phyloP scores from a whole-genome alignment of 2,888 invertebrate genomes.

The Pseudanteris insignis region DNA sequence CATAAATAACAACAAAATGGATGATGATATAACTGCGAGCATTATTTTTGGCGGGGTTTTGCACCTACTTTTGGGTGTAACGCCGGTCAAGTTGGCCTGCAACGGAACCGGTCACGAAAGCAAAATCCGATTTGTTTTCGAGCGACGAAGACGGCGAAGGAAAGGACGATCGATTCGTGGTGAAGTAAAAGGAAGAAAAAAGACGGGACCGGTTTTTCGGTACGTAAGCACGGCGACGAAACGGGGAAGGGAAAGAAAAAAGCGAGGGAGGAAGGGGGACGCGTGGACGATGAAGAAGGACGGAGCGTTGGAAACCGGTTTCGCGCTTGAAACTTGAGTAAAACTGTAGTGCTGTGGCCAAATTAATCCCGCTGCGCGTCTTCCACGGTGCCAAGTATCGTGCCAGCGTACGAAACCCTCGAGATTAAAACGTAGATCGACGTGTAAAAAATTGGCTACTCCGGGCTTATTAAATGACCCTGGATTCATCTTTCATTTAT shows the following conservation, averaged over 20 bases:
- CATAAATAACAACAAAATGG: no score
- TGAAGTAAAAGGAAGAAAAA: conserved; percentile 5
- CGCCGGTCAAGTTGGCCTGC: conserved; percentile 35
- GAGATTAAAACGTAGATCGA: conserved; percentile 18
- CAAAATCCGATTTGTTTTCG: conserved; percentile 43
- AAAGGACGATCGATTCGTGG: not conserved
- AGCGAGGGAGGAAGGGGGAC: conserved; percentile 16
- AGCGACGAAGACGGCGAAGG: conserved; percentile 7
- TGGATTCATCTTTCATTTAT: conserved; percentile 13
- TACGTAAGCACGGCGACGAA: conserved; percentile 35
- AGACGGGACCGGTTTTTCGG: conserved; percentile 47
- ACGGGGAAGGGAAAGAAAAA: conserved; percentile 12
- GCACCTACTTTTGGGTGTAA: conserved; percentile 30
- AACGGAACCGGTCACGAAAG: conserved; percentile 40
- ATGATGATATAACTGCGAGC: conserved; percentile 19
- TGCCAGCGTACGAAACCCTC: conserved; percentile 15
- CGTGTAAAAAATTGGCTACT: conserved; percentile 11
- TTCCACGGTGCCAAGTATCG: conserved; percentile 19
- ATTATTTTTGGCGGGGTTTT: conserved; percentile 29
- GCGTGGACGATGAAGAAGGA: conserved; percentile 24
- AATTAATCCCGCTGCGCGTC: conserved; percentile 36
- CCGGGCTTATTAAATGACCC: conserved; percentile 14
- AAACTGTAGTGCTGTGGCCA: conserved; percentile 44
- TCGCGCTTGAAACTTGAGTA: conserved; percentile 45
- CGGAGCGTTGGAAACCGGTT: conserved; percentile 40